Evolutionary conservation across 2,888 invertebrate species (phyloP).

Genomic region (Spilarctia lutea): DNA sequence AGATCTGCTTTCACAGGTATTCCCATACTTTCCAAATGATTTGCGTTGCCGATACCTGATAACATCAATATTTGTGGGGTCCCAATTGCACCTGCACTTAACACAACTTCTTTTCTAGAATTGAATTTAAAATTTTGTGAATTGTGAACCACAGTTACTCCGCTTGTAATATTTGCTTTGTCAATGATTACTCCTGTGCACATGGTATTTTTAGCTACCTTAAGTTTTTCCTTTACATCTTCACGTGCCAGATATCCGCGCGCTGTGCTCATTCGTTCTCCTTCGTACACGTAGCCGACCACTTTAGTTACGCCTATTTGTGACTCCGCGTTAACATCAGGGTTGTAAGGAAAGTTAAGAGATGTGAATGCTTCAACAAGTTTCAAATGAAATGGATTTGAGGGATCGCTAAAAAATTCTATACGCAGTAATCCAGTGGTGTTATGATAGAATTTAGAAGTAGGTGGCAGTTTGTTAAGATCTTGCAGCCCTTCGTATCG

Average conservation of each 20-base stretch:
- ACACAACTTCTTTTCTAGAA: slow-evolving; percentile 65
- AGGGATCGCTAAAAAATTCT: slow-evolving; percentile 59
- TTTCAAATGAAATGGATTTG: slow-evolving; percentile 64
- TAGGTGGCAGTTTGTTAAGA: slow-evolving; percentile 53
- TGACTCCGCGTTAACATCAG: slow-evolving; percentile 66
- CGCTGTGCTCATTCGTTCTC: slow-evolving; percentile 68
- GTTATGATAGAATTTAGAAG: slow-evolving; percentile 68
- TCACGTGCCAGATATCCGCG: slow-evolving; percentile 60
- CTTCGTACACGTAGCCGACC: slow-evolving; percentile 63
- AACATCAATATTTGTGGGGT: slow-evolving; percentile 71
- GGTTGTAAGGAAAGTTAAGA: slow-evolving; percentile 63
- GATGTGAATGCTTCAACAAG: slow-evolving; percentile 54
- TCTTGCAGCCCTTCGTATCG: slow-evolving; percentile 66
- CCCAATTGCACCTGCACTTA: slow-evolving; percentile 69
- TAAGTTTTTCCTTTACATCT: slow-evolving; percentile 56
- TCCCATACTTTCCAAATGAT: slow-evolving; percentile 56
- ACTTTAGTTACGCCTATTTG: slow-evolving; percentile 67
- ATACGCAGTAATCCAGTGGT: slow-evolving; percentile 62
- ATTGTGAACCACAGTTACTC: slow-evolving; percentile 56
- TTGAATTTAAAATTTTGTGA: slow-evolving; percentile 46
- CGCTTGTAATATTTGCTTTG: slow-evolving; percentile 53
- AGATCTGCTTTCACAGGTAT: slow-evolving; percentile 60
- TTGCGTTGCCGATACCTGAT: slow-evolving; percentile 69
- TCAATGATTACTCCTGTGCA: slow-evolving; percentile 68
- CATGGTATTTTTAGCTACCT: slow-evolving; percentile 59